Base-by-base conservation (phyloP, 2,797 vertebrate species). In the Hyperoplus lanceolatus region DNA sequence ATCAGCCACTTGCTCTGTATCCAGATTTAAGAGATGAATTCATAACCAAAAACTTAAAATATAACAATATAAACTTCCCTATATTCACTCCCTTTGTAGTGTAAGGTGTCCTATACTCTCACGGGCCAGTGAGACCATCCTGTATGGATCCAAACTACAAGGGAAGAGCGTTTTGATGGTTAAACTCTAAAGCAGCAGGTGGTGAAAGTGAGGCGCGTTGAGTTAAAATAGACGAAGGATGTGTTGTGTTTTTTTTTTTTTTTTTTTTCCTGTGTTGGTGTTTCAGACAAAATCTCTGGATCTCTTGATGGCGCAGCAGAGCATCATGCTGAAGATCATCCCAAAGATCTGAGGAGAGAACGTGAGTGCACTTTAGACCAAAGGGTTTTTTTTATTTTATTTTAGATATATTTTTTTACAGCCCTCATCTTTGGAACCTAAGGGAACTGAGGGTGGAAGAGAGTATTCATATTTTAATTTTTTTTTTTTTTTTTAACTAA, bases 261-360 rank as follows among this genome's bases (percentile, higher is more conserved):
- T 29, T 29, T 29, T 3, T 29, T 29, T 29, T 29, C 29, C 29
- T 29, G 29, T 29, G 29, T 29, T n/a, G 16, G 15, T 2, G 1
- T 13, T 78, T 85, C 76, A 98, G 79, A 98, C 96, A 88, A 96
- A 96, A 87, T 98, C 96, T 36, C 96, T 91, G 87, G 93, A 97
- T 84, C 88, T 95, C 88, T 96, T 96, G 76, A 99, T 96, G 64
- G 97, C 97, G 38, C 97, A 99, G 91, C 97, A 98, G 69, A 99
- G 95, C 83, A 99, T 84, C 96, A 98, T 97, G 86, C 98, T 99
- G 96, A 98, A 97, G 93, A 99, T 97, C 98, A 99, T 98, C 29
- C 98, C 98, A 1, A 99, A 97, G 77, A 99, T 94, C 98, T 99
- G 95, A 0, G 85, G 91, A 89, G 76, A 77, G 29, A 29, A 29